phyloP scores from a whole-genome alignment of 1,140 invertebrate species.

The Cyrtorhinus lividipennis region DNA sequence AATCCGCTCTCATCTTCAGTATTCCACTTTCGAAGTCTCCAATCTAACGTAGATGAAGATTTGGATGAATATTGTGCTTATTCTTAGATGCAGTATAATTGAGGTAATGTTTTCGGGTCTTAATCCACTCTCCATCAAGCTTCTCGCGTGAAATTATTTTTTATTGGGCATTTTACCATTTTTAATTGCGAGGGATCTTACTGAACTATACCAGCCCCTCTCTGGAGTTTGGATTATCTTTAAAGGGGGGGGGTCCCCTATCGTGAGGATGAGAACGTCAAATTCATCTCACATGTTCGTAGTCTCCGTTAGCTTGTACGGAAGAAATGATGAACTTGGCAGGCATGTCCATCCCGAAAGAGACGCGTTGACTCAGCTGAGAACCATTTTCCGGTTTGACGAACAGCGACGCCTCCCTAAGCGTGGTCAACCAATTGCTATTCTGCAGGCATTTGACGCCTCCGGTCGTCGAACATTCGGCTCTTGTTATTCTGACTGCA shows the following conservation, averaged over 20 bases:
- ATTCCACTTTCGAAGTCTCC: neutral
- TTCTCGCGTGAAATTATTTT: no score
- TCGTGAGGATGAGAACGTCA: no score
- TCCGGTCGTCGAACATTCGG: neutral
- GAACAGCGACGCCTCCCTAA: neutral
- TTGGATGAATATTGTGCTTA: no score
- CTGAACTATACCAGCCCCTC: no score
- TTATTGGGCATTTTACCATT: no score
- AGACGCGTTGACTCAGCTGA: neutral
- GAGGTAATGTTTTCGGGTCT: no score
- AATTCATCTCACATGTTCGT: neutral
- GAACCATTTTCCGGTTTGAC: slow-evolving; percentile 3
- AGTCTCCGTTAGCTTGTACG: neutral
- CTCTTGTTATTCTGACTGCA: neutral
- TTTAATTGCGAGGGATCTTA: no score
- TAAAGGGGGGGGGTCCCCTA: no score
- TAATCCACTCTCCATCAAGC: no score
- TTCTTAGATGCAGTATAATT: no score
- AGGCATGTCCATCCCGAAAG: neutral
- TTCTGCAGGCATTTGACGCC: neutral
- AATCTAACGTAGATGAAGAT: no score
- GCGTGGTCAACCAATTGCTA: neutral
- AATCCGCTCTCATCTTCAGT: neutral
- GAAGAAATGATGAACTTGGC: neutral
- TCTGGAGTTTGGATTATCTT: no score